Evolutionary conservation across 1,140 invertebrate genomes (phyloP).

Genomic region (Heliconius nattereri): DNA sequence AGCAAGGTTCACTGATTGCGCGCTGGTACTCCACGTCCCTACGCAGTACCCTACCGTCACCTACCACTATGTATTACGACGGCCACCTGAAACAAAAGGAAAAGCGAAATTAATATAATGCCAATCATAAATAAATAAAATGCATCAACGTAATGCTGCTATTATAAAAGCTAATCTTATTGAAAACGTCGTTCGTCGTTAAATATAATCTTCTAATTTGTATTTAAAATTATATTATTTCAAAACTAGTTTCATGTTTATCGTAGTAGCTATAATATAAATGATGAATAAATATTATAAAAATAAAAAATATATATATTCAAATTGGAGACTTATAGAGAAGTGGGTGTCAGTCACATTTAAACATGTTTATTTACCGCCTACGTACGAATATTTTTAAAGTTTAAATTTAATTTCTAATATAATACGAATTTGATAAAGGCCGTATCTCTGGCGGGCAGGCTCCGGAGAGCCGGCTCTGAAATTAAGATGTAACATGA

Average conservation of each 20-base stretch:
- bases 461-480: conserved; percentile 75
- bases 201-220: neutral
- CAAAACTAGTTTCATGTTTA: neutral
- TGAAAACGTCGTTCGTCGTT: neutral
- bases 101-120: conserved; percentile 82
- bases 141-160: neutral
- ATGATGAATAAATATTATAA: neutral
- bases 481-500: conserved; percentile 83
- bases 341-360: neutral
- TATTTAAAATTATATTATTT: neutral
- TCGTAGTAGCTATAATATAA: neutral
- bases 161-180: neutral
- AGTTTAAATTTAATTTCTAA: conserved; percentile 74
- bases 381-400: conserved; percentile 63
- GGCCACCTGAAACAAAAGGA: conserved; percentile 82
- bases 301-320: too few species aligned
- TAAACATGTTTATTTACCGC: conserved; percentile 61
- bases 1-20: conserved; percentile 45
- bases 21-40: conserved; percentile 47
- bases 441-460: conserved; percentile 75
- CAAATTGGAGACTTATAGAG: neutral
- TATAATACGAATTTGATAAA: conserved; percentile 80
- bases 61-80: conserved; percentile 70
- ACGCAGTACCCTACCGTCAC: conserved; percentile 37
- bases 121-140: conserved; percentile 66